phyloP scores from a whole-genome alignment of 2,888 invertebrate species.

The Caenorhabditis sp. region DNA sequence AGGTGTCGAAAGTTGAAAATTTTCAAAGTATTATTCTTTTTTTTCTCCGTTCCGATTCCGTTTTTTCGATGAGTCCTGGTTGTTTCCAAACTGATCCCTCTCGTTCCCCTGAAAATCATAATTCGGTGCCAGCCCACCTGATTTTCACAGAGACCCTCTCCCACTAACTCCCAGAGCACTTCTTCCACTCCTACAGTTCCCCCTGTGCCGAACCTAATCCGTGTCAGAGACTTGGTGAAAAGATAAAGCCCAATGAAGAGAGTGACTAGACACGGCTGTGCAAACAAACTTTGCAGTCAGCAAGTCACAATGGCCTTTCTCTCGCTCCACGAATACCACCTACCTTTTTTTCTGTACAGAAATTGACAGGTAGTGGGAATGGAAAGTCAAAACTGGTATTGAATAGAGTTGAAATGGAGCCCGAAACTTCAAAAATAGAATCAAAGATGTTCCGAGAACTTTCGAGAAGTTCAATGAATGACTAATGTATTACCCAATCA shows the following conservation, averaged over 20 bases:
- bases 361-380: conserved; percentile 2
- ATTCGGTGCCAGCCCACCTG: no score
- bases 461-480: neutral
- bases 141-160: no score
- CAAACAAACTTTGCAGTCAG: conserved; percentile 27
- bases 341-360: neutral
- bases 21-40: no score
- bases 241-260: conserved; percentile 8
- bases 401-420: neutral
- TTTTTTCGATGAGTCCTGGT: no score
- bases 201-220: conserved; percentile 36
- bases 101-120: no score
- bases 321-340: conserved; percentile 21
- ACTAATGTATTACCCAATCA: neutral
- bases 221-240: neutral
- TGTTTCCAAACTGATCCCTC: no score
- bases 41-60: no score
- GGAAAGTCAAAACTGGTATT: neutral
- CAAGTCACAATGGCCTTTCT: conserved; percentile 8
- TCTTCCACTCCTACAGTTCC: conserved; percentile 15
- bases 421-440: neutral
- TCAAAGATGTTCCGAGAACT: neutral
- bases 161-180: conserved; percentile 4
- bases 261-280: conserved; percentile 33
- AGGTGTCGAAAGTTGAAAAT: neutral